Base-by-base conservation (phyloP, 1,140 invertebrate species). In the Chrysopa pallens region DNA sequence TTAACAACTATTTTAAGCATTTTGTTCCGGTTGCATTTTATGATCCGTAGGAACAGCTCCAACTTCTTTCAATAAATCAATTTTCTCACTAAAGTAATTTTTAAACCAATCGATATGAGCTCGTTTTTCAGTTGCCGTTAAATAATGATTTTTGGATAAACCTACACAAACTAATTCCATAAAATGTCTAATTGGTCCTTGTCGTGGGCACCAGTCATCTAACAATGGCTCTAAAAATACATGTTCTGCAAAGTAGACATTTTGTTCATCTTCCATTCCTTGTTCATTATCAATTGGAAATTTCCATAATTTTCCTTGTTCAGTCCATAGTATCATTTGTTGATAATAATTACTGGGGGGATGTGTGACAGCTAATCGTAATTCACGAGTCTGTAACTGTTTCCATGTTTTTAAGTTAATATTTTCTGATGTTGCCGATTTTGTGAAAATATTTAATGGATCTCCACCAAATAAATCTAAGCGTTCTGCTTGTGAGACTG, bases 241-340 rank as follows among this genome's bases (percentile, higher is more conserved):
- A 57, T 98, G 95, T 48, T 94, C 85, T 1, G 84, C 74, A 59
- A 95, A 95, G 48, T 83, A 77, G 1, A 87, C 70, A 47, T 78
- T 72, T 13, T 70, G 58, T 57, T 97, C 90, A 51, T 81, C 75
- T 38, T 80, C 76, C 56, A 89, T 57, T 46, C 80, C 93, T 74
- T 88, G 81, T 66, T 98, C 93, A 70, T 98, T 98, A 61, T 98
- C 69, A 44, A 98, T 93, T 8, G 95, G 95, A 61, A 96, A 98
- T 41, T 83, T 77, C 94, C 94, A 98, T 7, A 97, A 51, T 67
- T 92, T 95, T 37, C 88, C 89, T 60, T 92, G 75, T 39, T 94
- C 76, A 0, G 94, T 98, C 89, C 89, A 95, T 39, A 78, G 54
- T 42, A 91, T 87, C 76, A 94, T 82, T 67, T 98, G 87, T 63